A percentile compares a stretch with the other conserved stretches of the same genome.
Evolutionary conservation across 2,888 invertebrate genomes (phyloP).

Genomic region (Branchellion lobata): DNA sequence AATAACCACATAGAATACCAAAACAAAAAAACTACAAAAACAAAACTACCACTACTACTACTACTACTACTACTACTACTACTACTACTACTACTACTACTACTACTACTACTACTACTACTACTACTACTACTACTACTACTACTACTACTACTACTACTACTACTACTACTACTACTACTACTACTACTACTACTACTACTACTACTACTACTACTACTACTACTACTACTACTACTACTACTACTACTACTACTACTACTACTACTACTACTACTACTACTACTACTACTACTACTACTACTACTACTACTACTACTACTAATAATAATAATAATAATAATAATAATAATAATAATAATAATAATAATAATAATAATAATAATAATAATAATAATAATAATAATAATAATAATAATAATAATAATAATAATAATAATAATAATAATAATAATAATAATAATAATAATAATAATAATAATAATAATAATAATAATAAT

Average conservation of each 20-base stretch:
- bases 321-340: constrained; percentile 1
- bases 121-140: constrained; percentile 29
- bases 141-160: constrained; percentile 29
- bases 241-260: constrained; percentile 29
- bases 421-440: no score
- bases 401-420: no score
- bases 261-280: constrained; percentile 29
- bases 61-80: constrained; percentile 17
- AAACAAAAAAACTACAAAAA: no score
- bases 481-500: no score
- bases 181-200: constrained; percentile 26
- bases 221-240: constrained; percentile 27
- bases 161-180: constrained; percentile 17
- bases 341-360: background rate
- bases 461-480: no score
- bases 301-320: constrained; percentile 26
- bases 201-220: background rate
- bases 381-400: no score
- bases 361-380: background rate
- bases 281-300: constrained; percentile 29
- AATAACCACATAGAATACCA: no score
- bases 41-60: no score
- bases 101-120: constrained; percentile 29
- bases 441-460: no score
- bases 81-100: constrained; percentile 29